Conservation (phyloP, 64 coral and sea anemone species). For the Montipora efflorescens region DNA sequence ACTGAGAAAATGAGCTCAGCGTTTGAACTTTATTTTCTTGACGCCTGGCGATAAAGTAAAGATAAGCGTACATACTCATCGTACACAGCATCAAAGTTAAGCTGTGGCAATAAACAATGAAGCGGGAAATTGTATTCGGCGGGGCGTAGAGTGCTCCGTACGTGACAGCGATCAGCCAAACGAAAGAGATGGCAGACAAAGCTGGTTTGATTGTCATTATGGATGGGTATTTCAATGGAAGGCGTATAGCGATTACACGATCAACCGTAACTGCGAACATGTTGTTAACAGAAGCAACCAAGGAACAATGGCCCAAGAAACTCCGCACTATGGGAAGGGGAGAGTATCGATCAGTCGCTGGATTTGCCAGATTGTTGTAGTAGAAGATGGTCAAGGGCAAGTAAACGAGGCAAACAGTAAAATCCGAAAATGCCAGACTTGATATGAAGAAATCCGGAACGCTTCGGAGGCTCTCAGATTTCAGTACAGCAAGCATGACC, state of each 20-base stretch:
- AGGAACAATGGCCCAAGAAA: background rate
- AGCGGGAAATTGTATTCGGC: background rate
- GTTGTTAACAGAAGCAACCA: background rate
- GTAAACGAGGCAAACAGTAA: background rate
- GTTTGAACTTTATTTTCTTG: constrained; percentile 28
- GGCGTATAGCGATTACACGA: constrained; percentile 17
- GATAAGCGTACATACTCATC: constrained; percentile 3
- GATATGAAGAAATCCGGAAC: constrained; percentile 10
- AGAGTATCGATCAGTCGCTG: background rate
- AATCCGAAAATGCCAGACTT: constrained; percentile 30
- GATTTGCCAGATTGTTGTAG: background rate
- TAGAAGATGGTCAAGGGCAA: background rate
- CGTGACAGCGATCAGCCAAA: constrained; percentile 2
- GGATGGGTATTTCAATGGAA: background rate
- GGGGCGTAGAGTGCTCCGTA: background rate
- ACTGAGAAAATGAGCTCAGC: background rate
- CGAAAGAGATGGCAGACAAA: background rate
- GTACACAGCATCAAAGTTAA: background rate
- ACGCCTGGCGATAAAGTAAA: background rate
- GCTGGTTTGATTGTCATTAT: background rate
- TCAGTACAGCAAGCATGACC: background rate
- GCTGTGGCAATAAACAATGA: background rate
- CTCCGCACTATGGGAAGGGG: background rate
- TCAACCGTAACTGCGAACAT: constrained; percentile 16
- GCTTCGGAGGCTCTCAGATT: constrained; percentile 3